These are phyloP conservation scores for Enteromius thamalakanensis DNA, from an alignment of 2,797 vertebrate species.

Conservation along the genomic window DNA sequence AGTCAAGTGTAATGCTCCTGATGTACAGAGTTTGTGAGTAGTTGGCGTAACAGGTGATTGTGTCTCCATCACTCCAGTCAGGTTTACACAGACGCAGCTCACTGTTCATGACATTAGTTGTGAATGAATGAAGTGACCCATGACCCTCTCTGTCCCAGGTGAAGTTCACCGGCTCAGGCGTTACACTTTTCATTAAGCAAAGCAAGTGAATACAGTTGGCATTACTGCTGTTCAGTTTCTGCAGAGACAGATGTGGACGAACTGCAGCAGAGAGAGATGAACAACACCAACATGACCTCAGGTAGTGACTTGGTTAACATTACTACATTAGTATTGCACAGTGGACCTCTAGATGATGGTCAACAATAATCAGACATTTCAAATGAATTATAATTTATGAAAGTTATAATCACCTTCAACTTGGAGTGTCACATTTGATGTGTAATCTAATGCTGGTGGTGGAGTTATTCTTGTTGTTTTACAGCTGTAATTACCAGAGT, in stretches of 20 bases:
- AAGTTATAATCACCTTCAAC: constrained; percentile 42
- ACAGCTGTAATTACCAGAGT: not conserved
- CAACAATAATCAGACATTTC: not conserved
- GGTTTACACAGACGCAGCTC: constrained; percentile 47
- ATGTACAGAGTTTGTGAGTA: not conserved
- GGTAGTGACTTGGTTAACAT: no score
- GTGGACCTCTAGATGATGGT: no score
- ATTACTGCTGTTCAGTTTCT: constrained; percentile 29
- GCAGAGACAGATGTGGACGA: constrained; percentile 32
- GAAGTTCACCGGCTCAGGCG: constrained; percentile 46
- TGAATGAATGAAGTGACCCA: not conserved
- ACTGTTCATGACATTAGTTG: not conserved
- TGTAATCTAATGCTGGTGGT: fast-evolving
- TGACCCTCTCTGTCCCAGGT: constrained; percentile 48
- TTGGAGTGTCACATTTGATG: not conserved
- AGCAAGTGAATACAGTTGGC: constrained; percentile 48
- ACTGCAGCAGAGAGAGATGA: not conserved
- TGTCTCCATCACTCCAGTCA: constrained; percentile 48
- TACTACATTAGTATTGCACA: not conserved
- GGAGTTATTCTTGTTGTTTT: no score
- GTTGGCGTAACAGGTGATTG: constrained; percentile 30
- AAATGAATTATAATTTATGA: not conserved
- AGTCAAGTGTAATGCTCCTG: not conserved
- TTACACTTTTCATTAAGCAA: constrained; percentile 46
- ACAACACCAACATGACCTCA: no score